Evolutionary conservation across 2,113 vertebrate species (phyloP), one percentile per base, ranked within the genome.

Genomic region (Leucoraja erinaceus): DNA sequence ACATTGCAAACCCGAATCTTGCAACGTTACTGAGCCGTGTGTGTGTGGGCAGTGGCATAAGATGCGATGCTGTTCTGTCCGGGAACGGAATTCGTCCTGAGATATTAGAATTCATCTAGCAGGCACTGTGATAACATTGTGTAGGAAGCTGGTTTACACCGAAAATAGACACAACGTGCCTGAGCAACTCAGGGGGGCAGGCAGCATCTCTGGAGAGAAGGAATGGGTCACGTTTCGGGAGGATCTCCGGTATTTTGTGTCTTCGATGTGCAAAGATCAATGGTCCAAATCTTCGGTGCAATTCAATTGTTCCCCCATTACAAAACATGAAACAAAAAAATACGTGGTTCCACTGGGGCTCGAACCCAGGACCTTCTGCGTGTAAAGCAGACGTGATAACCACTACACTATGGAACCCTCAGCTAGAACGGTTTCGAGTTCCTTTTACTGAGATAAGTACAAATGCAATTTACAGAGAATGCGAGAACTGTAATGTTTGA

Each of bases 301-400:
- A 31, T 77, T 31, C 31, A 77, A 33, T 2, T 11, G 11, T 77
- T 31, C 28, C n/a, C 12, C n/a, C 10, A 77, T 33, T 11, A 1
- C n/a, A 54, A 8, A 8, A 16, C 18, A 3, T 12, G n/a, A 14
- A 9, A 33, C n/a, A 77, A 77, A 77, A 77, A n/a, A 16, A 5
- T 3, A 28, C 20, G 1, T 98, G 98, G 98, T 98, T 98, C 98
- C 97, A 98, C 98, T 99, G 98, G 98, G 98, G 98, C 97, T 99
- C 97, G 98, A 98, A 99, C 98, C 98, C 98, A 99, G 97, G 98
- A 98, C 97, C 97, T 99, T 98, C 98, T 99, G 98, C 98, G 97
- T 98, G 98, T 99, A 99, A 99, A 99, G 98, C 98, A 98, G 98
- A 99, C 97, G 98, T 99, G 98, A 98, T 99, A 97, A 99, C 98